Conservation (phyloP, 2,797 vertebrate species). For the Xenops minutus region DNA sequence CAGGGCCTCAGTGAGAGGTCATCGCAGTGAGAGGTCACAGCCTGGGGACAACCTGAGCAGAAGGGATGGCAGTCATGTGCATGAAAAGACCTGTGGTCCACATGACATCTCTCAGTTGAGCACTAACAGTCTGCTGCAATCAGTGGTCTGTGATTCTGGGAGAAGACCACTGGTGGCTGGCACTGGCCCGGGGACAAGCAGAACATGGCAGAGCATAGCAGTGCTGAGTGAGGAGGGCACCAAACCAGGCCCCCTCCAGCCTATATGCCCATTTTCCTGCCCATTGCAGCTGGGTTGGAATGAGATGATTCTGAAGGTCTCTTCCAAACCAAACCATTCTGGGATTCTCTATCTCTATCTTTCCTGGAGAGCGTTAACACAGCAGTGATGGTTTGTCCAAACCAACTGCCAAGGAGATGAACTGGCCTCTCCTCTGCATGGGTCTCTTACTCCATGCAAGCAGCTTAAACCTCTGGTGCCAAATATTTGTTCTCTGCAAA, state of each 20-base stretch:
- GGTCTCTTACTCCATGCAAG: slow-evolving; percentile 3
- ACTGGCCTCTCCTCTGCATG: not conserved
- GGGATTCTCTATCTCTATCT: not conserved
- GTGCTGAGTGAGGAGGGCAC: not conserved
- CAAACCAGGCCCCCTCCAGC: not conserved
- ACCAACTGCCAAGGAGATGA: not conserved
- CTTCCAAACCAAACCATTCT: not conserved
- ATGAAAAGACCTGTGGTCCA: not conserved
- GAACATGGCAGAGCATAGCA: not conserved
- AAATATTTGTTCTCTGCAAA: slow-evolving; percentile 57
- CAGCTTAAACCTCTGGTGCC: slow-evolving; percentile 41
- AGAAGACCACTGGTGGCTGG: not conserved
- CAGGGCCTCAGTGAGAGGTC: not conserved
- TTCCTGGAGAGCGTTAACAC: not conserved
- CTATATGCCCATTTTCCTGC: not conserved
- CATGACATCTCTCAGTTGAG: not conserved
- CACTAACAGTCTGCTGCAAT: not conserved
- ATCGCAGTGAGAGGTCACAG: not conserved
- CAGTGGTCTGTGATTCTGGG: not conserved
- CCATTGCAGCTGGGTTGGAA: accelerated
- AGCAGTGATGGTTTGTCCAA: not conserved
- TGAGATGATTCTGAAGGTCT: not conserved
- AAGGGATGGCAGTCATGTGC: not conserved
- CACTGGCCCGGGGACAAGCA: not conserved
- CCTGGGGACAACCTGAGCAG: not conserved